Base-by-base conservation (phyloP, 2,113 vertebrate genomes). In the Corvus cornix region DNA sequence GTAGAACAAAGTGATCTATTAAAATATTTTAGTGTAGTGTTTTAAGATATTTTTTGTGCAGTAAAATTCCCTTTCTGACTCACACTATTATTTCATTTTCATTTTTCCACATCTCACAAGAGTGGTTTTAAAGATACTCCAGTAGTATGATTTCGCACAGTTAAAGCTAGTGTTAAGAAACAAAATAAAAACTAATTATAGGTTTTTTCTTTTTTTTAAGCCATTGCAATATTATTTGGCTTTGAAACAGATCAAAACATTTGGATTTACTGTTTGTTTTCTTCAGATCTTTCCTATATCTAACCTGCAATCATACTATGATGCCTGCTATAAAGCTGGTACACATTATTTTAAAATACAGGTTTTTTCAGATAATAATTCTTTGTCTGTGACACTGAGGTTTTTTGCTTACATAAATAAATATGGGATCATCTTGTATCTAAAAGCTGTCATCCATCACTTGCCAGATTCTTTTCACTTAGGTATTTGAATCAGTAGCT, bases 401-500 rank as follows among this genome's bases (percentile, higher is more conserved):
- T 4, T 17, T 59, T 93, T 73, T 95, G 22, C 64, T 73, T 88
- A 52, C n/a, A 62, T 52, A 75, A 80, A 77, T 82, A 96, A 92
- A 55, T 83, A 60, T 6, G 30, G 58, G 37, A 86, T 70, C 58
- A 37, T 90, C 87, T 86, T 83, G 31, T 91, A 69, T 72, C 81
- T 91, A 56, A 80, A 90, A 91, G 76, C 64, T 96, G 52, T 60
- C 53, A 48, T 74, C 33, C 37, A n/a, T 77, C 52, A 67, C 48
- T 87, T 52, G 39, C 39, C 68, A 68, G 48, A 84, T 92, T 88
- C 52, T 93, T 92, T 92, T 83, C 41, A 60, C 89, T n/a, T 87
- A 90, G 67, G 17, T 92, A 77, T 87, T 84, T 94, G 46, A 92
- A 84, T 95, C 72, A 70, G 67, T 95, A 93, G 63, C 60, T 84